These are phyloP conservation scores for Mobula birostris DNA, from an alignment of 2,113 vertebrate species.

Conservation along the genomic window DNA sequence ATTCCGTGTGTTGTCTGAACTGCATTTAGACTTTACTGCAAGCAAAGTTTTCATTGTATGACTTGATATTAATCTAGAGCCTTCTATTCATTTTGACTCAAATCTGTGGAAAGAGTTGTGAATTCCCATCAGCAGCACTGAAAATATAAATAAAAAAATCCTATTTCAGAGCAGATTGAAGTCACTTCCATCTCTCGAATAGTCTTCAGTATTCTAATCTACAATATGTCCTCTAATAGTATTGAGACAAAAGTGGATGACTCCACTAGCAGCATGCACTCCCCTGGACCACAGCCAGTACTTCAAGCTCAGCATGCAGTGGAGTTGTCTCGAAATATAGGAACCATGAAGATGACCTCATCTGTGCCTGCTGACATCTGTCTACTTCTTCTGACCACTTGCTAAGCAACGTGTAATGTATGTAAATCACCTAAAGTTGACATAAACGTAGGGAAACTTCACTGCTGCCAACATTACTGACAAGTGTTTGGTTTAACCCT, in stretches of 20 bases:
- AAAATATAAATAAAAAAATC: neutral
- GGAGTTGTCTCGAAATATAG: neutral
- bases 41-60: no score
- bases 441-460: neutral
- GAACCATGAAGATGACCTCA: constrained; percentile 31
- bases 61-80: neutral
- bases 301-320: neutral
- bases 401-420: neutral
- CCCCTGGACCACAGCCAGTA: neutral
- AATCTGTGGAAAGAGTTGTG: neutral
- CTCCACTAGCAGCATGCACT: neutral
- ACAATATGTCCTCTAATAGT: neutral
- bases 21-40: no score
- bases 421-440: constrained; percentile 3
- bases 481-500: neutral
- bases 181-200: neutral
- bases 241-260: neutral
- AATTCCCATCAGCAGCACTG: neutral
- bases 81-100: neutral
- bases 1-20: no score
- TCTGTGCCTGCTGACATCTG: constrained; percentile 30
- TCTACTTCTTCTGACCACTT: constrained; percentile 24
- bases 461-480: neutral
- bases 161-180: neutral
- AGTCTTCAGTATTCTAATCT: neutral